Base-by-base conservation (phyloP, 2,888 invertebrate species). In the Griposia aprilina region DNA sequence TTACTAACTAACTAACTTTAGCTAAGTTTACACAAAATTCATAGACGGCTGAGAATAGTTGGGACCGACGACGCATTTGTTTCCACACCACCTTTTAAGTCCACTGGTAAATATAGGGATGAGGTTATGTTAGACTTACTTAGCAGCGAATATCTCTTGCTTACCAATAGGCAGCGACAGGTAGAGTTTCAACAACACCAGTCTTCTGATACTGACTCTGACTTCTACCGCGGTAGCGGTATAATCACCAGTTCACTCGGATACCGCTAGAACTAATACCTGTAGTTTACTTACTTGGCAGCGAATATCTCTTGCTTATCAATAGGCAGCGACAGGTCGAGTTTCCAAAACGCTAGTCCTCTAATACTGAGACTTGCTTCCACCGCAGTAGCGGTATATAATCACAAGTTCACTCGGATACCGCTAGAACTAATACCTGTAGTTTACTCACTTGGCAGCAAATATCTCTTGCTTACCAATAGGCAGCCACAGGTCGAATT, bases 221-320 rank as follows among this genome's bases (percentile, higher is more conserved):
- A 98, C 98, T 89, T 98, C 98, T 0, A 99, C 95, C 2, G 98
- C 98, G 0, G 98, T 98, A 50, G 98, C 98, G 98, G 93, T 99
- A 99, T 50, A 99, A 95, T 69, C 98, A 98, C 83, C 98, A 98
- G 90, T 98, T 98, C 15, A 99, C 97, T 89, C 98, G 98, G n/a
- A 99, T 97, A 13, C 99, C 99, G 15, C 98, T 98, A 6, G 97
- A 97, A n/a, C 98, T 98, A 72, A 98, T 97, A 76, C 94, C 93
- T 50, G 50, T 50, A 50, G 50, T 50, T 50, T 15, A 50, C 17
- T 50, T 50, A 98, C 98, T 97, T 98, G 55, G 98, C 98, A 88
- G 98, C 98, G 84, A 99, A 98, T 81, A 99, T 98, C 94, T 99
- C 99, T 90, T 98, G 98, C 89, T 98, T 98, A 74, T 98, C 98